Evolutionary conservation across 2,797 vertebrate genomes (phyloP), one percentile per base, ranked within the genome.

Genomic region (Myotis myotis): DNA sequence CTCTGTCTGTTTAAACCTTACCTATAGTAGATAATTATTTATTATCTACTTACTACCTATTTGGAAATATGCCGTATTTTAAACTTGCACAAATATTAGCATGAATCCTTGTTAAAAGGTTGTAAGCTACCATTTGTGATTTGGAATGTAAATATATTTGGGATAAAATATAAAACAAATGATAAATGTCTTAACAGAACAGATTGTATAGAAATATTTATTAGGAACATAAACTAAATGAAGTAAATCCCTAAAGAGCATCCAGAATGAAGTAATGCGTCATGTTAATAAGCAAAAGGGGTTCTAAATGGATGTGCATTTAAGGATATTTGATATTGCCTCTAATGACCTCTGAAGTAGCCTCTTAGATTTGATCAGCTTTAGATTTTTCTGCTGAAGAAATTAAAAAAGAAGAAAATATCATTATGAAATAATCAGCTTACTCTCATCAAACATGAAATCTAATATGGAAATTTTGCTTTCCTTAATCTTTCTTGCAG

Each of bases 361-460:
- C 86, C 66, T 74, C 47, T 94, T 93, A 53, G 88, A 92, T 74
- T 53, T 78, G 72, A 85, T 38, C 75, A 81, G 19, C 53, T 94
- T 96, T 89, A 11, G 15, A 4, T 49, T 78, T 96, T 97, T 74
- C 93, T 41, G 49, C 70, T 30, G 41, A 91, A 89, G 33, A 94
- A 91, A 94, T 83, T 55, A 3, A 60, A 71, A 79, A 62, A 83
- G 23, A 93, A 96, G 82, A 89, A 88, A 85, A 62, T 36, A 78
- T 4, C 30, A 4, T 57, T 66, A 70, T 87, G 33, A 10, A 55
- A 83, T 55, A 49, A 36, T 78, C 68, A 36, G 4, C 64, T 84
- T 84, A 16, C 47, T 75, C 1, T 83, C 33, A 16, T 68, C 51
- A 96, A 55, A 62, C 62, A 13, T 38, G 53, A 88, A 92, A 13